Percentiles rank a stretch among this genome's conserved stretches.
These are phyloP conservation scores for Echinops telfairi DNA, from an alignment of 2,113 vertebrate genomes.

Conservation along the genomic window DNA sequence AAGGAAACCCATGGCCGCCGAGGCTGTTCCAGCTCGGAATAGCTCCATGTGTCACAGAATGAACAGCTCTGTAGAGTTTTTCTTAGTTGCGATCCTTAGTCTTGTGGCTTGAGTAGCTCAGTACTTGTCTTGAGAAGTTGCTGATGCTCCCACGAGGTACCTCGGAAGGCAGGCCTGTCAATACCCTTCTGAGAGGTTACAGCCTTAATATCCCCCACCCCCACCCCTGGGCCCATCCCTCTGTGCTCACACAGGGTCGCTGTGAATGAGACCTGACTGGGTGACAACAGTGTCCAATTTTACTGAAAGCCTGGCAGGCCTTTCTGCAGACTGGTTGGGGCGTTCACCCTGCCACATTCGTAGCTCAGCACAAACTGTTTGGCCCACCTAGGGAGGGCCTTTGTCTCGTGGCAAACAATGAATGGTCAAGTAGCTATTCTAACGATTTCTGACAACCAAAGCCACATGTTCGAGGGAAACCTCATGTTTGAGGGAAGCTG, in stretches of 20 bases:
- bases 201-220: background rate
- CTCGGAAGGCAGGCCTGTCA: background rate
- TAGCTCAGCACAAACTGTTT: background rate
- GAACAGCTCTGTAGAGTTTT: no score
- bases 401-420: background rate
- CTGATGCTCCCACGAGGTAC: no score
- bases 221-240: no score
- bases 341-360: background rate
- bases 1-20: no score
- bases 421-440: background rate
- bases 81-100: no score
- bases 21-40: no score
- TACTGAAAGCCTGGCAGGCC: background rate
- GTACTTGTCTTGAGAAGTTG: no score
- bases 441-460: slow-evolving; percentile 12
- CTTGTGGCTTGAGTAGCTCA: no score
- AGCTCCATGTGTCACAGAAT: no score
- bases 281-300: background rate
- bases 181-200: background rate
- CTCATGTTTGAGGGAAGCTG: background rate
- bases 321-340: background rate
- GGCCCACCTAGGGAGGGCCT: background rate
- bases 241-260: no score
- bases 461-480: background rate
- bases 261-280: background rate